phyloP scores from a whole-genome alignment of 2,113 vertebrate genomes.

The Leiothrix lutea region DNA sequence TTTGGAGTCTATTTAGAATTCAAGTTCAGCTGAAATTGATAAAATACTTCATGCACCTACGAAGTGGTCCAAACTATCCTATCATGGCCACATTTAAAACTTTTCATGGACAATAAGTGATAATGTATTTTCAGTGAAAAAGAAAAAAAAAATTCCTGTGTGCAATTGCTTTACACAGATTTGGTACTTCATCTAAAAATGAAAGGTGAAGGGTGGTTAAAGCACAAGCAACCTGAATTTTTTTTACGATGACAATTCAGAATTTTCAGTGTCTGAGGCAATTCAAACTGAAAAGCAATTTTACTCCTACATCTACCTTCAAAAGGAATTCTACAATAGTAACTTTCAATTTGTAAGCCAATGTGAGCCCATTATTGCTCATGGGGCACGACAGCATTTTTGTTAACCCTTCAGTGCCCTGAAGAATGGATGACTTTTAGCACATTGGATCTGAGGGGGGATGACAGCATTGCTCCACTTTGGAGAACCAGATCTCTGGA shows the following conservation, averaged over 20 bases:
- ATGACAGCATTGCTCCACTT: background rate
- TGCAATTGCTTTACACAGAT: background rate
- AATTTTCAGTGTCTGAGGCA: constrained; percentile 40
- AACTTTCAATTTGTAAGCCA: constrained; percentile 2
- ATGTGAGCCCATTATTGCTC: background rate
- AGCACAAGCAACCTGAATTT: background rate
- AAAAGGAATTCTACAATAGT: background rate
- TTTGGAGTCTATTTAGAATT: background rate
- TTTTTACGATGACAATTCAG: constrained; percentile 31
- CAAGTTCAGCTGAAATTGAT: background rate
- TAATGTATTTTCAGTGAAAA: background rate
- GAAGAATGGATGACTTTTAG: background rate
- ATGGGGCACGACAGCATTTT: background rate
- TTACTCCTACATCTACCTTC: constrained; percentile 25
- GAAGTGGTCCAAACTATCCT: background rate
- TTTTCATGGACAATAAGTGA: background rate
- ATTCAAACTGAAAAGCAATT: constrained; percentile 36
- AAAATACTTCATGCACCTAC: background rate
- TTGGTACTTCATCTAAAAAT: background rate
- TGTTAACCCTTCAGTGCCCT: background rate
- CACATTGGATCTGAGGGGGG: background rate
- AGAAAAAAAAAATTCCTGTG: no score
- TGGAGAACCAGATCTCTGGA: background rate
- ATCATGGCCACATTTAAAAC: background rate
- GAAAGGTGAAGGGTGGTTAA: background rate